phyloP scores from a whole-genome alignment of 2,797 vertebrate species.

The Alectoris magna region DNA sequence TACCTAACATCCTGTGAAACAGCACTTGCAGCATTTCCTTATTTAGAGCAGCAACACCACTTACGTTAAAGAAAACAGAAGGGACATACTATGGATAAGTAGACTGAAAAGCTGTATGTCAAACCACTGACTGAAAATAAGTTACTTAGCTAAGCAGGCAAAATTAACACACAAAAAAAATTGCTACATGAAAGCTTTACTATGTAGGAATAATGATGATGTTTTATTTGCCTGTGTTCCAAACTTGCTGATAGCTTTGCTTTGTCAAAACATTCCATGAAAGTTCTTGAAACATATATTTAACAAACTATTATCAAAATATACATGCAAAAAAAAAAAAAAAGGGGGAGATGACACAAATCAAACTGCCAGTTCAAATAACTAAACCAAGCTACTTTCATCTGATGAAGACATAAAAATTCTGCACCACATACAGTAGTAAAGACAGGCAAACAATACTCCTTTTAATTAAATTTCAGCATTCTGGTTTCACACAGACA shows the following conservation, averaged over 20 bases:
- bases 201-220: not conserved
- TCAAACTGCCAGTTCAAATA: not conserved
- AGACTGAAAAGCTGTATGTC: not conserved
- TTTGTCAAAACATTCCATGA: not conserved
- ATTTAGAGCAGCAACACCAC: not conserved
- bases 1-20: slow-evolving; percentile 1
- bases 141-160: not conserved
- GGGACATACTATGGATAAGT: not conserved
- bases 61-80: not conserved
- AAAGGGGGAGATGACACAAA: not conserved
- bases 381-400: not conserved
- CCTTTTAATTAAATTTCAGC: not conserved
- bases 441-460: not conserved
- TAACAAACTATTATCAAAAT: not conserved
- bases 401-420: no score
- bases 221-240: not conserved
- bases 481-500: not conserved
- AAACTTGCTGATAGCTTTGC: not conserved
- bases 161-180: not conserved
- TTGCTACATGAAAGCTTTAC: not conserved
- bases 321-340: not conserved
- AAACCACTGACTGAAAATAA: not conserved
- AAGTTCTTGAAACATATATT: not conserved
- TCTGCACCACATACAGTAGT: not conserved
- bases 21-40: not conserved